These are phyloP conservation scores for Lonchura striata DNA, from an alignment of 2,113 vertebrate genomes.

Conservation along the genomic window DNA sequence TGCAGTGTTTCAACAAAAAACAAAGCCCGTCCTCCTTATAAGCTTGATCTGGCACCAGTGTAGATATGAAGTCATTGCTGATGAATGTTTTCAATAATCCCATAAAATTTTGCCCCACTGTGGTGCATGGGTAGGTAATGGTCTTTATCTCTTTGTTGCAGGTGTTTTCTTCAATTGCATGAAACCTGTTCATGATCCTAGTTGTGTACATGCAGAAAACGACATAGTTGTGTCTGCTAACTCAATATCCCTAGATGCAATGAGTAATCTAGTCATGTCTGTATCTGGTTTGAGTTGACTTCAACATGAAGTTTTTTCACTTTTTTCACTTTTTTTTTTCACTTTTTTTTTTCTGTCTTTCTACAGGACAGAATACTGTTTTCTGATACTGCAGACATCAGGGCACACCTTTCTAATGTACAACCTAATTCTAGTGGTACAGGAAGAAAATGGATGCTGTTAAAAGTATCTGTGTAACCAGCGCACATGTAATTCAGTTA, in stretches of 20 bases:
- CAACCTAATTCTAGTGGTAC: background rate
- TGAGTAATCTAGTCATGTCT: background rate
- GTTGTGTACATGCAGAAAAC: background rate
- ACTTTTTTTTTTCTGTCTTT: background rate
- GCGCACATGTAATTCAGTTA: background rate
- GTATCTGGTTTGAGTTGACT: background rate
- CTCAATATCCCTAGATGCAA: background rate
- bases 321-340: background rate
- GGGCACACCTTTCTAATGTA: background rate
- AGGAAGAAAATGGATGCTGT: background rate
- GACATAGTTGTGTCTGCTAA: background rate
- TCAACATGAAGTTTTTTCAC: background rate
- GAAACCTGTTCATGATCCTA: constrained; percentile 20
- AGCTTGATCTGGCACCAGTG: background rate
- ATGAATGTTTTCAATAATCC: constrained; percentile 54
- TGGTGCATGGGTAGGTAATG: background rate
- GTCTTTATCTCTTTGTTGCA: constrained; percentile 56
- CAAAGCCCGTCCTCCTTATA: background rate
- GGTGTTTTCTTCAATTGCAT: constrained; percentile 33
- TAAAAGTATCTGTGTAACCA: background rate
- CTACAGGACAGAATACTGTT: background rate
- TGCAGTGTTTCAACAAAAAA: background rate
- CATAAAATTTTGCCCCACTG: constrained; percentile 8
- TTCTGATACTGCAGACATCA: background rate
- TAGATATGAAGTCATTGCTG: background rate